These are phyloP conservation scores for Drosophila eugracilis DNA, from an alignment of 1,140 invertebrate species.

Conservation along the genomic window DNA sequence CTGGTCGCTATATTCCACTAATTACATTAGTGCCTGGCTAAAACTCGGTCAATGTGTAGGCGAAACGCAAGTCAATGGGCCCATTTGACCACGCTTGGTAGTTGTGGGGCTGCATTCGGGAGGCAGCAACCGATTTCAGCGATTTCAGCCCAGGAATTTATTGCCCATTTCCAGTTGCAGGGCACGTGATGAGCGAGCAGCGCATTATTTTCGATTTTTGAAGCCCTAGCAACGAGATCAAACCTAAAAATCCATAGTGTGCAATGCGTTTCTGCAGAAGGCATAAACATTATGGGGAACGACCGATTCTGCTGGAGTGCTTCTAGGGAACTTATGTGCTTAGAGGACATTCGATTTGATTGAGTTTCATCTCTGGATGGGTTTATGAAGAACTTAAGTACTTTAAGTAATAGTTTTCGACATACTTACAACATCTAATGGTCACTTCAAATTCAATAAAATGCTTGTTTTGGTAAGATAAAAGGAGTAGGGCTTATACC, in stretches of 20 bases:
- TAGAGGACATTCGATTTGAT: too few species aligned
- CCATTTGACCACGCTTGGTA: constrained; percentile 59
- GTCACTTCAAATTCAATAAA: too few species aligned
- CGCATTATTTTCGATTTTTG: constrained; percentile 71
- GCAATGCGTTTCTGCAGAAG: constrained; percentile 20
- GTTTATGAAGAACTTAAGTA: too few species aligned
- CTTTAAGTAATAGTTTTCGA: too few species aligned
- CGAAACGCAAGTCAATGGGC: constrained; percentile 72
- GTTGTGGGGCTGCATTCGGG: constrained; percentile 46
- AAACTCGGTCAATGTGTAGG: constrained; percentile 81
- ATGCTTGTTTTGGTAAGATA: too few species aligned
- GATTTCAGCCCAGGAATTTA: constrained; percentile 30
- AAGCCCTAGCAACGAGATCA: constrained; percentile 50
- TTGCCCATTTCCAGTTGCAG: constrained; percentile 8
- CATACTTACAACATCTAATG: too few species aligned
- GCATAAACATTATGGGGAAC: too few species aligned
- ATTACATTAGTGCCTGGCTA: constrained; percentile 77
- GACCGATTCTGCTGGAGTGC: too few species aligned
- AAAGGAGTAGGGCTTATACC: too few species aligned
- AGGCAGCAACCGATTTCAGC: constrained; percentile 37
- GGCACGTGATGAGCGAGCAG: constrained; percentile 56
- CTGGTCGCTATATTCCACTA: constrained; percentile 78
- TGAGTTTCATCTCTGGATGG: too few species aligned
- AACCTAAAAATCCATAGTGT: constrained; percentile 29
- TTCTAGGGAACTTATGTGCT: too few species aligned